Conservation (phyloP, 2,797 vertebrate species). For the Sebastes iracundus region DNA sequence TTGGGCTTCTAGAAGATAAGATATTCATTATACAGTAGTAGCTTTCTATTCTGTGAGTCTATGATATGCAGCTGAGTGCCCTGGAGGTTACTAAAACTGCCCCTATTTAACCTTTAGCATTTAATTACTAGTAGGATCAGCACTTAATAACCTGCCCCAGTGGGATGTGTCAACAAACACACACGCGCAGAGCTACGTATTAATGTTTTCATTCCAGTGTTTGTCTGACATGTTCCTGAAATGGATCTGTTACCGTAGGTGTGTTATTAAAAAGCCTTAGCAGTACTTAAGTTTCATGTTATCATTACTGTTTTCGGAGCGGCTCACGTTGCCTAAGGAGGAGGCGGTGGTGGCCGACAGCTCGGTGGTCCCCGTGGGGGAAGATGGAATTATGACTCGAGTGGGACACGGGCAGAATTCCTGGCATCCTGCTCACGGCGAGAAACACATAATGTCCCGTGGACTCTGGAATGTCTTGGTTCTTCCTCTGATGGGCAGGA, state of each 20-base stretch:
- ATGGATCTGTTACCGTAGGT: slow-evolving; percentile 3
- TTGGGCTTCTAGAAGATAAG: background rate
- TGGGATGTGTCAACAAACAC: slow-evolving; percentile 35
- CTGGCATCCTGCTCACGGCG: slow-evolving; percentile 53
- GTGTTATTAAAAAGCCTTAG: slow-evolving; percentile 28
- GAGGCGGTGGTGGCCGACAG: slow-evolving; percentile 15
- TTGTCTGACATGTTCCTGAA: slow-evolving; percentile 2
- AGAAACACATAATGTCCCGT: slow-evolving; percentile 35
- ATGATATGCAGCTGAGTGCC: background rate
- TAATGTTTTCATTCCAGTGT: slow-evolving; percentile 24
- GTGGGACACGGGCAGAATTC: slow-evolving; percentile 49
- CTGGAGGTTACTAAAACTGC: background rate
- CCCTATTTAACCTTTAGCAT: slow-evolving; percentile 12
- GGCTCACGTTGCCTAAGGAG: slow-evolving; percentile 32
- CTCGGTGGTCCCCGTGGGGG: slow-evolving; percentile 10
- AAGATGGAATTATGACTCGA: slow-evolving; percentile 46
- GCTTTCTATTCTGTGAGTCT: no score
- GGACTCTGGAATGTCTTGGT: slow-evolving; percentile 50
- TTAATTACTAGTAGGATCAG: slow-evolving; percentile 21
- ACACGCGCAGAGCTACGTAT: background rate
- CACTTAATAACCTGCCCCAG: slow-evolving; percentile 30
- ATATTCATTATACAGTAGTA: background rate
- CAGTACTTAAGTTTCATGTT: slow-evolving; percentile 30
- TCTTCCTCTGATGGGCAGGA: slow-evolving; percentile 45
- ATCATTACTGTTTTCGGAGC: slow-evolving; percentile 39